Evolutionary conservation across 2,888 invertebrate species (phyloP), one percentile per base, ranked within the genome.

Genomic region (Hemaris fuciformis): DNA sequence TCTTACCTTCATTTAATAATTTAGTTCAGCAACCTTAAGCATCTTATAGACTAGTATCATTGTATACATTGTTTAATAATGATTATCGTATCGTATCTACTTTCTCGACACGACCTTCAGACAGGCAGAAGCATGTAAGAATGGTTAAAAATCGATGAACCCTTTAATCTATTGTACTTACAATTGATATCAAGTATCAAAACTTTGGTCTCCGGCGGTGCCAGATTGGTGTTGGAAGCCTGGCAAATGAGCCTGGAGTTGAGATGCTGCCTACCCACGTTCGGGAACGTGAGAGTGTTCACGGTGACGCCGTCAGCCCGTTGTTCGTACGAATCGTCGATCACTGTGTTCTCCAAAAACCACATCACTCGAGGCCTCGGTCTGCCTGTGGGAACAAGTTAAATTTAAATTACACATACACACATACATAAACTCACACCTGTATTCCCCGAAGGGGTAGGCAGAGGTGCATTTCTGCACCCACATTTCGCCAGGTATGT

Each of bases 201-300:
- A 70, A 96, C 94, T 88, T 95, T 96, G 73, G 95, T 95, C 80
- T 95, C 95, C 8, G 98, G 96, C 59, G 95, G 95, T 46, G 96
- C 96, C 74, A 97, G 91, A 85, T 97, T 97, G 69, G 97, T 98
- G 87, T 98, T 98, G 76, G 96, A 95, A 27, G 98, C 97, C 88
- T 97, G 96, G 89, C 98, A 98, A 76, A 97, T 95, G 77, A 97
- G 95, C 76, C 96, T 93, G 63, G 96, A 94, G 87, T 97, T 96
- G 73, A 97, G 94, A 88, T 98, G 97, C 86, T 97, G 96, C 63
- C 97, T 91, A 34, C 96, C 96, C 72, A 98, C 94, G 82, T 95
- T 96, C 63, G 96, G 96, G 81, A 96, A 97, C 66, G 95, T 95
- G 75, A 97, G 93, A 74, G 95, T 95, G 93, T 97, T 97, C 78